A percentile compares a stretch with the other conserved stretches of the same genome.
Conservation (phyloP, 2,113 vertebrate genomes). For the Xerus inauris region DNA sequence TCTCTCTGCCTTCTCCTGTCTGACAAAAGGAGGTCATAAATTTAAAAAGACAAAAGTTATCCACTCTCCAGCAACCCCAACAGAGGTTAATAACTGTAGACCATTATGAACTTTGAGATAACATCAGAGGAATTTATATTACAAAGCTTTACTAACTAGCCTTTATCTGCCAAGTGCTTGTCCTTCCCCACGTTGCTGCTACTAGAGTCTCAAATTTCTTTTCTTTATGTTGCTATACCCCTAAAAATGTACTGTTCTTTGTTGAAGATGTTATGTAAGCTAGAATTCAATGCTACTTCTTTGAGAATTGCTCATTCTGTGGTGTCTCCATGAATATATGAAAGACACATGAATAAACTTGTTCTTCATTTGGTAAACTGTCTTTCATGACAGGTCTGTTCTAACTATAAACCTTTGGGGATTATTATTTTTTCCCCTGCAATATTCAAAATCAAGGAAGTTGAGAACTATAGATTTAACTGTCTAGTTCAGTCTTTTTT, state of each 20-base stretch:
- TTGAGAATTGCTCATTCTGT: neutral
- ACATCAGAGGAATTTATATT: neutral
- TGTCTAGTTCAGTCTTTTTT: neutral
- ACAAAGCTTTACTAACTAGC: neutral
- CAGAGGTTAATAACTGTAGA: neutral
- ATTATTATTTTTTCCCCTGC: neutral
- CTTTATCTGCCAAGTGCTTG: neutral
- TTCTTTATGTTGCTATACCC: neutral
- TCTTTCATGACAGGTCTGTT: neutral
- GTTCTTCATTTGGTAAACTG: neutral
- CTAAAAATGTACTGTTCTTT: neutral
- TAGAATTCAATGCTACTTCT: neutral
- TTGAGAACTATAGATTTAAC: neutral
- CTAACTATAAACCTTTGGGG: neutral
- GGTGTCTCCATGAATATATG: neutral
- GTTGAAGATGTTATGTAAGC: neutral
- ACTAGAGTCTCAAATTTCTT: neutral
- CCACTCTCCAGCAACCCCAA: neutral
- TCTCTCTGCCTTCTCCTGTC: neutral
- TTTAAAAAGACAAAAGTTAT: neutral
- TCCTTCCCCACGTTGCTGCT: neutral
- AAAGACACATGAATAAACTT: neutral
- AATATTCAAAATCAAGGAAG: neutral
- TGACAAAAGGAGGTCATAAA: neutral
- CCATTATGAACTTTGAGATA: neutral